Percentiles rank a stretch among this genome's conserved stretches.
phyloP scores from a whole-genome alignment of 2,113 vertebrate genomes.

The Nyctereutes procyonoides region DNA sequence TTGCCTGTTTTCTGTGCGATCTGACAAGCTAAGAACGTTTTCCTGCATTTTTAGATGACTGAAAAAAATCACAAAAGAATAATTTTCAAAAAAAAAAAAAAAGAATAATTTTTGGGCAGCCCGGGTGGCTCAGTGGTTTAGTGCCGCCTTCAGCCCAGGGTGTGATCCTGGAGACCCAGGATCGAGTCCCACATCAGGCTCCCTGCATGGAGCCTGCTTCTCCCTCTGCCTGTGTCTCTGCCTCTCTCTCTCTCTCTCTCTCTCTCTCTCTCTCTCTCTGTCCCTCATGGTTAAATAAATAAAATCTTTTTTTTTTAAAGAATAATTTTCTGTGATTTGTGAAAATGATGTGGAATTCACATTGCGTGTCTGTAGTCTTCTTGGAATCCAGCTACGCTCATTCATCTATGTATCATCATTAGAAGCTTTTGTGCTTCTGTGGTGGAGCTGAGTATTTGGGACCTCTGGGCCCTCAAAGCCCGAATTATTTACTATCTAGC shows the following conservation, averaged over 20 bases:
- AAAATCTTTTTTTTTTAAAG: neutral
- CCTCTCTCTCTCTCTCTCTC: no score
- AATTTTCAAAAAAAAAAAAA: neutral
- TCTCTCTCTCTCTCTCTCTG: no score
- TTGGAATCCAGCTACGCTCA: rapidly evolving
- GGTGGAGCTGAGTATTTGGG: neutral
- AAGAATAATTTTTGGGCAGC: neutral
- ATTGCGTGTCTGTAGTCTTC: neutral
- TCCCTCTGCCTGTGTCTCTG: no score
- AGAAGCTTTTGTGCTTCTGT: rapidly evolving
- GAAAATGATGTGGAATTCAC: neutral
- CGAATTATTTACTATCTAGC: neutral
- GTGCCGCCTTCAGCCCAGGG: no score
- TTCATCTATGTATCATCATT: neutral
- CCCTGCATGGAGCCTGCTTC: no score
- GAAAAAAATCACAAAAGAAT: neutral
- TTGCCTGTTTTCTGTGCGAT: rapidly evolving
- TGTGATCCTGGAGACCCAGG: no score
- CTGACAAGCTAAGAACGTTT: neutral
- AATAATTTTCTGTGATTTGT: neutral
- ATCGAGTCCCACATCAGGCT: no score
- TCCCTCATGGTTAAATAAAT: no score
- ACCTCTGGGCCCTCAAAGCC: neutral
- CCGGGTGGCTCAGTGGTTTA: no score
- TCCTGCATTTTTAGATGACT: neutral